Evolutionary conservation across 2,888 invertebrate species (phyloP).

Genomic region (Eilema sororculum): DNA sequence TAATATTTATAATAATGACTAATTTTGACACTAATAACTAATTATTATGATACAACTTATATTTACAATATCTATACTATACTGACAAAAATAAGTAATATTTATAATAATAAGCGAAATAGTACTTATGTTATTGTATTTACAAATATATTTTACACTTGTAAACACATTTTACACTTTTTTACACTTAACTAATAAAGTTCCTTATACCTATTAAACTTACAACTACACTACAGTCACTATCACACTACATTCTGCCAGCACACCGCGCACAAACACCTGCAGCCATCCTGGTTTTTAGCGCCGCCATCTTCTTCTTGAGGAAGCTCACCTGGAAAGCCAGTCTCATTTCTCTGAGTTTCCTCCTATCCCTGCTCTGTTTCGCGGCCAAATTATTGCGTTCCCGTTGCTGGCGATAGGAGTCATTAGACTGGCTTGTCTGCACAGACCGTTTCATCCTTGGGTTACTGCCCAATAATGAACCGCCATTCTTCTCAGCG

Average conservation of each 20-base stretch:
- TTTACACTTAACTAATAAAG: too few relatives aligned
- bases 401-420: conserved; percentile 94
- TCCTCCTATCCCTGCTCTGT: conserved; percentile 94
- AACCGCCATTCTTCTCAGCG: neutral
- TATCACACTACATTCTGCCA: neutral
- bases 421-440: conserved; percentile 86
- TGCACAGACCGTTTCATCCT: conserved; percentile 90
- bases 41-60: neutral
- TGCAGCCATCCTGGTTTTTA: neutral
- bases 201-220: too few relatives aligned
- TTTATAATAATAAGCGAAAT: neutral
- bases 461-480: neutral
- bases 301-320: neutral
- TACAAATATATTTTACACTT: too few relatives aligned
- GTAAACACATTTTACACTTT: too few relatives aligned
- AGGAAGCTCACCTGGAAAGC: neutral
- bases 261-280: neutral
- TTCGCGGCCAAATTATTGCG: conserved; percentile 98
- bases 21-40: neutral
- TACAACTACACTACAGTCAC: neutral
- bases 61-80: neutral
- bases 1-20: neutral
- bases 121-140: too few relatives aligned
- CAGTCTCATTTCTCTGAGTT: conserved; percentile 96
- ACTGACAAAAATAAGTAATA: neutral